Evolutionary conservation across 2,797 vertebrate genomes (phyloP), one percentile per base, ranked within the genome.

Genomic region (Trematomus bernacchii): DNA sequence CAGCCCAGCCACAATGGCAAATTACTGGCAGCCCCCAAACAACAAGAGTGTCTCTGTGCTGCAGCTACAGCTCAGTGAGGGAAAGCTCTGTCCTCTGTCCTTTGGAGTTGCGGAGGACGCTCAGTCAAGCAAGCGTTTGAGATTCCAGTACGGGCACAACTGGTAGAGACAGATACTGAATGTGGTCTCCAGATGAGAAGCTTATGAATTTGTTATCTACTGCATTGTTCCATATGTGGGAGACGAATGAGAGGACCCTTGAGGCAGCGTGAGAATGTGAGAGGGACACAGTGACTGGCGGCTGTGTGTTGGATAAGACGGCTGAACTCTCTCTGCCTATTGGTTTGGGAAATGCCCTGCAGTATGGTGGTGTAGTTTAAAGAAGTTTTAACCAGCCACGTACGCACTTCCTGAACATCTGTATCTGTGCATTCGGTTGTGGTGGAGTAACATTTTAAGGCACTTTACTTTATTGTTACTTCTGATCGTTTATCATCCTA

Each of bases 41-140:
- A 72, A 96, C 94, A 96, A 94, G 92, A 87, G 89, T 75, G 66
- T 77, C 88, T 93, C 92, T 96, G 94, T 96, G 79, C 82, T 81
- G 61, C 58, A 10, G 54, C 46, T 13, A 30, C 73, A 1, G 62
- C 50, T 67, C 66, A 80, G 73, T 94, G 91, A 96, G 92, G 84
- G 90, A 86, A 84, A 47, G 82, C 92, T 88, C 92, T 96, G 95
- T 95, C 91, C 85, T 82, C 87, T 90, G 89, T 84, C 80, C 77
- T 85, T 64, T 82, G 71, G 84, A 88, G 88, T 55, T 67, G 92
- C 57, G 85, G 85, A 89, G 83, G 88, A 85, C 60, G 47, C 62
- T 61, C 80, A 14, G 70, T 79, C 71, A 72, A 84, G 72, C 83
- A 66, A 63, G 92, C 76, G 82, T 87, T 91, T 76, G 82, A 87